Evolutionary conservation across 2,888 invertebrate species (phyloP).

Genomic region (Patella depressa): DNA sequence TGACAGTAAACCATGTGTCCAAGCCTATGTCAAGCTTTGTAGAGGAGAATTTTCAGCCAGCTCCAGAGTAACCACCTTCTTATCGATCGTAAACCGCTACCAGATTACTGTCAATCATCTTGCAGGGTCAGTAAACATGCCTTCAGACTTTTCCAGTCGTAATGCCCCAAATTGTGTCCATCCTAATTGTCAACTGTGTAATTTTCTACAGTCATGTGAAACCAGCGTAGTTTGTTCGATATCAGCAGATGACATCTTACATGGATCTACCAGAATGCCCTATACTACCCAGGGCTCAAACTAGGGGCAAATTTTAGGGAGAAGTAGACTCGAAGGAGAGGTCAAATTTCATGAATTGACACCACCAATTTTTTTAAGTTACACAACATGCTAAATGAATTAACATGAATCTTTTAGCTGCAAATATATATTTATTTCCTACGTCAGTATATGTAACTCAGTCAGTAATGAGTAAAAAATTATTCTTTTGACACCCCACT

Average conservation of each 20-base stretch:
- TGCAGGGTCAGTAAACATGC: conserved; percentile 24
- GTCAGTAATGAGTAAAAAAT: too few species aligned
- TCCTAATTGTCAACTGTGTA: conserved; percentile 33
- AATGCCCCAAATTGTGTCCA: conserved; percentile 34
- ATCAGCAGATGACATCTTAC: conserved; percentile 18
- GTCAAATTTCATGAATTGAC: too few species aligned
- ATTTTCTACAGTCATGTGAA: conserved; percentile 18
- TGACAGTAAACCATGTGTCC: conserved; percentile 38
- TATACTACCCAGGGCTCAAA: conserved; percentile 17
- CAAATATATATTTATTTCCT: too few species aligned
- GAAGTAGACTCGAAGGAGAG: too few species aligned
- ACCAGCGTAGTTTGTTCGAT: conserved; percentile 24
- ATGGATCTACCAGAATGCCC: conserved; percentile 21
- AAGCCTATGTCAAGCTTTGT: conserved; percentile 31
- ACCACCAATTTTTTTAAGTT: too few species aligned
- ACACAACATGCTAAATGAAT: too few species aligned
- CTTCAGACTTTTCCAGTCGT: conserved; percentile 33
- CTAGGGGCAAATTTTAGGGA: too few species aligned
- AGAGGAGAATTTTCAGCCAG: conserved; percentile 41
- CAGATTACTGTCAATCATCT: conserved; percentile 24
- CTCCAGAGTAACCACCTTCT: conserved; percentile 30
- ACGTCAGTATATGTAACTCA: too few species aligned
- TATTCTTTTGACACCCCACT: too few species aligned
- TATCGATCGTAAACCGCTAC: conserved; percentile 34
- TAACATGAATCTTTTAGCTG: too few species aligned